Evolutionary conservation across 2,797 vertebrate genomes (phyloP).

Genomic region (Molossus alvarezi): DNA sequence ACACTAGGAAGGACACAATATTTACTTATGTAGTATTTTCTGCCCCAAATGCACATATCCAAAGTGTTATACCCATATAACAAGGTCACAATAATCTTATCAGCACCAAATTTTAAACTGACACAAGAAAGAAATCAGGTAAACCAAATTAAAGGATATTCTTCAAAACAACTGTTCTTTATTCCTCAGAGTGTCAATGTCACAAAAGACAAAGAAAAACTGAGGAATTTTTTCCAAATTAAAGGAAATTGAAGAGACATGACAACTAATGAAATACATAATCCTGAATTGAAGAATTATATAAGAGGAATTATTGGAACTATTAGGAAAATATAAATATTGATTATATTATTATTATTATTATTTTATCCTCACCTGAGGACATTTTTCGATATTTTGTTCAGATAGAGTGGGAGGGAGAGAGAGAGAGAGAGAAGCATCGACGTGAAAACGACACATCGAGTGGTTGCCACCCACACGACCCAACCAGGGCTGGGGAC

Average conservation of each 20-base stretch:
- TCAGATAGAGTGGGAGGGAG: no score
- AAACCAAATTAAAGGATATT: neutral
- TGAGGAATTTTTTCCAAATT: neutral
- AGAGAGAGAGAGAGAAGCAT: no score
- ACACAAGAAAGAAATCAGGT: neutral
- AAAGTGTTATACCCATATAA: neutral
- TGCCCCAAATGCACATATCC: neutral
- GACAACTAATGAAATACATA: neutral
- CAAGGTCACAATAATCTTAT: neutral
- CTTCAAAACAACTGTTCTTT: neutral
- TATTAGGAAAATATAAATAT: neutral
- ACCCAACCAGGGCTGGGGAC: no score
- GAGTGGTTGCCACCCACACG: no score
- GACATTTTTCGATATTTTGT: no score
- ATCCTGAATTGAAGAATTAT: neutral
- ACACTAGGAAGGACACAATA: neutral
- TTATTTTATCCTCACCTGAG: no score
- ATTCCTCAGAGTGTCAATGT: neutral
- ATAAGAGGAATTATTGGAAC: neutral
- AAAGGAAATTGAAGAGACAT: constrained; percentile 11
- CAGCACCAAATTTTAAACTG: neutral
- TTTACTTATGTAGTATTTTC: neutral
- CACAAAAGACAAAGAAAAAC: neutral
- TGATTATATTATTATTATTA: neutral
- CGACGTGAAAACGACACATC: no score